Conservation (phyloP, 64 coral and sea anemone species). For the Catalaphyllia jardinei region DNA sequence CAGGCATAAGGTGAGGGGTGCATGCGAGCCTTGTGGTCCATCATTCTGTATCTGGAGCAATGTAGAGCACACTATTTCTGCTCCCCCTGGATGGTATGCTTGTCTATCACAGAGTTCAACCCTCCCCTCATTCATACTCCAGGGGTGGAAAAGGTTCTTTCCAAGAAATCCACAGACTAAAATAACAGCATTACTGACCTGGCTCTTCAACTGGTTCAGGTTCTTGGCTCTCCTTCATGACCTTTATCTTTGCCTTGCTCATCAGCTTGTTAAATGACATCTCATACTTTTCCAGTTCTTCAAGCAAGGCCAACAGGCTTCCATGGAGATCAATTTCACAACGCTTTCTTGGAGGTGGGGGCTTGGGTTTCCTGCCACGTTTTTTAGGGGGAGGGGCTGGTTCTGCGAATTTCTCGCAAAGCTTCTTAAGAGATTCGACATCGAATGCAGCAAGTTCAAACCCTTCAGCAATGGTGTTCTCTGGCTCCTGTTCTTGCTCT, state of each 20-base stretch:
- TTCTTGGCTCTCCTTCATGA: constrained; percentile 95
- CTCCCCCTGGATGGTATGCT: too few relatives aligned
- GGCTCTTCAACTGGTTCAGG: constrained; percentile 71
- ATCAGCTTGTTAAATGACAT: constrained; percentile 73
- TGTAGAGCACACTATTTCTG: too few relatives aligned
- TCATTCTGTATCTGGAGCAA: too few relatives aligned
- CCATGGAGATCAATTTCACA: constrained; percentile 88
- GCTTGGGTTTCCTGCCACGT: constrained; percentile 83
- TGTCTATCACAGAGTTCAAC: too few relatives aligned
- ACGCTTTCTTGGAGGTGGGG: constrained; percentile 79
- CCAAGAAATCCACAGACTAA: background rate
- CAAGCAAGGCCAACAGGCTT: constrained; percentile 76
- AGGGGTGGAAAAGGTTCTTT: background rate
- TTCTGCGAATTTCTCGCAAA: constrained; percentile 87
- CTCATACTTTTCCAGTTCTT: constrained; percentile 92
- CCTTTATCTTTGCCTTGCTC: constrained; percentile 93
- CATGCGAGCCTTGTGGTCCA: too few relatives aligned
- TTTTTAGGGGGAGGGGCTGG: constrained; percentile 70
- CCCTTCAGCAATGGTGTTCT: constrained; percentile 56
- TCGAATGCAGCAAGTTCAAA: constrained; percentile 77
- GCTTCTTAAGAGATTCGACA: constrained; percentile 74
- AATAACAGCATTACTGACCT: constrained; percentile 44
- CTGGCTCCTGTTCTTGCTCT: background rate
- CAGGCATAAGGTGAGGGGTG: too few relatives aligned
- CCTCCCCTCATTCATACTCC: background rate